phyloP scores from a whole-genome alignment of 2,113 vertebrate genomes.

The Hippocampus abdominalis region DNA sequence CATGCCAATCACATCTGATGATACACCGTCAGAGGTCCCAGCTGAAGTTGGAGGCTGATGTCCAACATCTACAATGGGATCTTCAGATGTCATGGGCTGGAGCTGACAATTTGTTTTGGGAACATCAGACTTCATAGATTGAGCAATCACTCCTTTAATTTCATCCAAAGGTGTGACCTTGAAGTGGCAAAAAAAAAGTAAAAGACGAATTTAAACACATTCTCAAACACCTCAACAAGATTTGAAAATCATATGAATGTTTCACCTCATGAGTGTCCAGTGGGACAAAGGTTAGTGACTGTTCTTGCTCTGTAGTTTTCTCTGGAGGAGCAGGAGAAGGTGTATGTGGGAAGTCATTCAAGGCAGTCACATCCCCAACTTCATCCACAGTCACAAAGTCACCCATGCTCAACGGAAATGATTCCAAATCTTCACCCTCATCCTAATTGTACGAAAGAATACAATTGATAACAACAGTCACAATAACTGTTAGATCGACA shows the following conservation, averaged over 20 bases:
- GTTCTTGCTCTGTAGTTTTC: conserved; percentile 7
- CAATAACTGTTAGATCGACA: not conserved
- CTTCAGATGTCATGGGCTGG: not conserved
- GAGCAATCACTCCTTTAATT: not conserved
- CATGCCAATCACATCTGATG: not conserved
- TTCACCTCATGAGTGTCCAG: conserved; percentile 18
- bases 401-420: conserved; percentile 57
- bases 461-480: not conserved
- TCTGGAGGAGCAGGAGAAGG: conserved; percentile 6
- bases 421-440: conserved; percentile 32
- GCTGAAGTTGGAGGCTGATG: not conserved
- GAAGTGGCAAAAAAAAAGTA: not conserved
- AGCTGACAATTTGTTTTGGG: not conserved
- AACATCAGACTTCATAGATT: not conserved
- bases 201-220: not conserved
- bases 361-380: conserved; percentile 57
- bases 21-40: not conserved
- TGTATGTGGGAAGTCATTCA: conserved; percentile 34
- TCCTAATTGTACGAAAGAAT: not conserved
- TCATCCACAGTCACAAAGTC: conserved; percentile 69
- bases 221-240: not conserved
- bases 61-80: not conserved
- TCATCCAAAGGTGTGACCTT: conserved; percentile 24
- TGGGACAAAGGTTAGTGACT: not conserved
- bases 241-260: not conserved